Evolutionary conservation across 2,888 invertebrate species (phyloP), one percentile per base, ranked within the genome.

Genomic region (Caenorhabditis uteleia): DNA sequence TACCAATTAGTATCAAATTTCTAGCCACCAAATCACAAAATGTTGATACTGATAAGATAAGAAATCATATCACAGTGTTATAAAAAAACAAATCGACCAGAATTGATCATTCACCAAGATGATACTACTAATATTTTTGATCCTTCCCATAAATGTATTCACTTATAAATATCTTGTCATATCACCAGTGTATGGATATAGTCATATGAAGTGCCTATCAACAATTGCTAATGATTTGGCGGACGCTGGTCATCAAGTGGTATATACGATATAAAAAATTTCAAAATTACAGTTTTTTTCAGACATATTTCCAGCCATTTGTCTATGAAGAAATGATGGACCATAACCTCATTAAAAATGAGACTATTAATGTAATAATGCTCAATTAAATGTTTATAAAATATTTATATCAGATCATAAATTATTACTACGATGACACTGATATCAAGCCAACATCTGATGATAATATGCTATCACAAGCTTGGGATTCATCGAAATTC

Each of bases 201-300:
- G 61, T 34, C 61, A 67, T 40, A 55, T 56, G 47, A 67, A 62
- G 26, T 62, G 55, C 38, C 48, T 58, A 38, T 49, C 61, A 14
- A 42, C 43, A 8, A 31, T 67, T 5, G 67, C 67, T 34, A 47
- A 67, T 31, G 49, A 31, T 40, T 54, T 61, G 4, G 61, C 54
- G 10, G 54, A 49, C 45, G 61, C 61, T 16, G 67, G 67, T 31
- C 60, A 67, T 47, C 40, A 61, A 48, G 67, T 67, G 50, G 64
- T 65, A 12, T 40, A 38, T 29, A 27, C 16, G 2, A 26, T 20
- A 18, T 20, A 20, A 20, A 5, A 20, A 40, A 40, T 18, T 40
- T 18, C 8, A 10, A 10, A 31, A 45, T 18, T 27, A 16, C n/a
- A 2, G 8, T 16, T 45, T 29, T 14, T 38, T 53, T 29, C 39